Base-by-base conservation (phyloP, 2,113 vertebrate species). In the Scytalopus superciliaris region DNA sequence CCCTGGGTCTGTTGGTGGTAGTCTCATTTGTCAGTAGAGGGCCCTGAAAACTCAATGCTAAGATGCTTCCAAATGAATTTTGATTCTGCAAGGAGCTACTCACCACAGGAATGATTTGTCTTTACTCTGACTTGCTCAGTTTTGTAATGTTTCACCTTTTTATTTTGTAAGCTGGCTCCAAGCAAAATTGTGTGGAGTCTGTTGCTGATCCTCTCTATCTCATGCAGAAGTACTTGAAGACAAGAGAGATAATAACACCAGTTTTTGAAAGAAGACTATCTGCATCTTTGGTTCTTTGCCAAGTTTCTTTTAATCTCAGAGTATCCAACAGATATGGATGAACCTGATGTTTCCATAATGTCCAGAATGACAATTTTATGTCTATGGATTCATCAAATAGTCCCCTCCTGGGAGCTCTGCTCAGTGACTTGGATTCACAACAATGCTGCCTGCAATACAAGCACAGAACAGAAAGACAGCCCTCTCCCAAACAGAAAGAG, bases 31-130 rank as follows among this genome's bases (percentile, higher is more conserved):
- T 96, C 96, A 95, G 24, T 39, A 74, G 1, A 5, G 28, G 64
- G 59, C 84, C 85, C 84, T 96, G 94, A 95, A 95, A 96, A 94
- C 84, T 90, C 88, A 50, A 47, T 83, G 87, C 72, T 74, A 84
- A 91, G 87, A 88, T 94, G 72, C 82, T 91, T 95, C 93, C 87
- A 94, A 91, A 93, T 93, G 92, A 91, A 91, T 96, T 96, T 95
- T 96, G 90, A 96, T 97, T 94, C 90, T 96, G 75, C 55, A 90
- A 96, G 82, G 70, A 96, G 63, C 79, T 83, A 42, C 68, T 91
- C 59, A 73, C 78, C 27, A 40, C 44, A 67, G 75, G 55, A 87
- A 91, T 90, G 42, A 96, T 97, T 96, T 96, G 92, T 96, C 82
- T 96, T 93, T 86, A 55, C 47, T 88, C 44, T 80, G 59, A 79